Evolutionary conservation across 2,888 invertebrate species (phyloP).

Genomic region (Tipula unca): DNA sequence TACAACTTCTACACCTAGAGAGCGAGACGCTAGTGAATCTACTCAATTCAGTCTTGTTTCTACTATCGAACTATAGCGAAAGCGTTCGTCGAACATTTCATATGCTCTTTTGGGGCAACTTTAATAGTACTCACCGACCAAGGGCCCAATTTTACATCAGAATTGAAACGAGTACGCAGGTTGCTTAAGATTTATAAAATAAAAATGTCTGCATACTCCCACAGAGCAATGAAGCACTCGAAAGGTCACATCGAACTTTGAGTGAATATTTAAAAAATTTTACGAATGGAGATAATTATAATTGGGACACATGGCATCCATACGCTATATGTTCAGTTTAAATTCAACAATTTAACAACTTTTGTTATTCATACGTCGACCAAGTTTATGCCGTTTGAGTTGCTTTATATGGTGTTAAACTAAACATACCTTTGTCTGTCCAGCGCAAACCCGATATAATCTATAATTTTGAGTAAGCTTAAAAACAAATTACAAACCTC

Average conservation of each 20-base stretch:
- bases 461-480: no score
- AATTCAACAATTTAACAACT: conserved; percentile 30
- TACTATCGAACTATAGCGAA: neutral
- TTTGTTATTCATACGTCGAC: conserved; percentile 33
- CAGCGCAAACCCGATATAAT: conserved; percentile 21
- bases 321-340: conserved; percentile 32
- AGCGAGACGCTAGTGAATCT: neutral
- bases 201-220: conserved; percentile 32
- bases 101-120: neutral
- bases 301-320: conserved; percentile 32
- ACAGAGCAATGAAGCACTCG: conserved; percentile 32
- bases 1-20: neutral
- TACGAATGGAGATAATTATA: conserved; percentile 26
- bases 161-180: conserved; percentile 21
- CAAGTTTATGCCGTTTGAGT: conserved; percentile 33
- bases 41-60: neutral
- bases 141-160: neutral
- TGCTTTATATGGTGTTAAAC: conserved; percentile 34
- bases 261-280: conserved; percentile 30
- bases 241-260: no score
- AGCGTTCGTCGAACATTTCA: neutral
- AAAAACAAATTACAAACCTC: no score
- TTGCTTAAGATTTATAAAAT: conserved; percentile 28
- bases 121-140: neutral
- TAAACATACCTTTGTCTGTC: conserved; percentile 30